Conservation (phyloP, 2,113 vertebrate genomes). For the Antechinus flavipes region DNA sequence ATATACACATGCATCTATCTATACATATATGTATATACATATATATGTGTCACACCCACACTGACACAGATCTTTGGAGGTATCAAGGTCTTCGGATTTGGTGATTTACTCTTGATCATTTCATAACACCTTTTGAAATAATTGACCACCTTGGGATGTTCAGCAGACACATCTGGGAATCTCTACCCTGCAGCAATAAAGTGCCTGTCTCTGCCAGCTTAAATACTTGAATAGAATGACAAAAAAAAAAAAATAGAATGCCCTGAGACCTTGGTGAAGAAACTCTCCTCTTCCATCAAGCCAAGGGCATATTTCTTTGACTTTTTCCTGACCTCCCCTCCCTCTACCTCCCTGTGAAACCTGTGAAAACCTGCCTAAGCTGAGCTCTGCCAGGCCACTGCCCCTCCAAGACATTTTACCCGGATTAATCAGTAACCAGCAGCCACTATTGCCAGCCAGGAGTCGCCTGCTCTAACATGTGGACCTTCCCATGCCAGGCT, state of each 20-base stretch:
- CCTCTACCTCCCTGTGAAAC: constrained; percentile 6
- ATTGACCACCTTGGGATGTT: constrained; percentile 18
- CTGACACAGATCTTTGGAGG: background rate
- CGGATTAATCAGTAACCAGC: constrained; percentile 73
- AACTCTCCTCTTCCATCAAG: constrained; percentile 16
- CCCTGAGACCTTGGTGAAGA: background rate
- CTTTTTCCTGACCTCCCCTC: constrained; percentile 58
- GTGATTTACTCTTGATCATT: constrained; percentile 24
- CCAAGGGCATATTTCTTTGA: constrained; percentile 35
- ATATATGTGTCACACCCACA: background rate
- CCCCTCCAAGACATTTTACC: constrained; percentile 62
- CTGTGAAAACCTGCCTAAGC: constrained; percentile 59
- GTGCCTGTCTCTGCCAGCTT: constrained; percentile 27
- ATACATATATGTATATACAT: accelerated
- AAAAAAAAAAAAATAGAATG: constrained; percentile 20
- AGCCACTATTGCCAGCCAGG: constrained; percentile 44
- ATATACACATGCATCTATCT: too few relatives aligned
- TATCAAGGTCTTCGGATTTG: background rate
- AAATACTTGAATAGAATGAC: background rate
- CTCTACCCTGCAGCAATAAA: constrained; percentile 48
- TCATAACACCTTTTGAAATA: constrained; percentile 48
- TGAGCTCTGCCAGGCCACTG: constrained; percentile 42
- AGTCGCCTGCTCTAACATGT: constrained; percentile 65
- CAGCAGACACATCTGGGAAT: constrained; percentile 40
- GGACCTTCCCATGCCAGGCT: constrained; percentile 51